A percentile compares a stretch with the other conserved stretches of the same genome.
These are phyloP conservation scores for Decapterus maruadsi DNA, from an alignment of 2,797 vertebrate species.

Conservation along the genomic window DNA sequence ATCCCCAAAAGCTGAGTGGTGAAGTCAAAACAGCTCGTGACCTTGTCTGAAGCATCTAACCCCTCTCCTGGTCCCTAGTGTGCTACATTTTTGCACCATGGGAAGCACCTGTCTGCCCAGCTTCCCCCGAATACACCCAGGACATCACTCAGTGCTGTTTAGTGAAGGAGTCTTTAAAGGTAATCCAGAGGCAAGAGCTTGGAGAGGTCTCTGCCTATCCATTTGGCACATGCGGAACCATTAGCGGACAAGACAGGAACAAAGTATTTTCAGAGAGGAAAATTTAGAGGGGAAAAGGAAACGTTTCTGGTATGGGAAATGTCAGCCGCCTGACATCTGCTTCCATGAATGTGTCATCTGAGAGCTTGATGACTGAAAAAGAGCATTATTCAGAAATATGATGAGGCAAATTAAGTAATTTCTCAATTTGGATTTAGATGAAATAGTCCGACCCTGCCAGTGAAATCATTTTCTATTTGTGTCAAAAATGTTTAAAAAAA, in stretches of 20 bases:
- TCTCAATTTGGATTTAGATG: constrained; percentile 11
- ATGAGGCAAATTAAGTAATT: constrained; percentile 15
- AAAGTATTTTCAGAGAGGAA: constrained; percentile 55
- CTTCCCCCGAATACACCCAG: constrained; percentile 66
- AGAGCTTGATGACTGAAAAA: constrained; percentile 38
- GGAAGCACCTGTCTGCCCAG: constrained; percentile 81
- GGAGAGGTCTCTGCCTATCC: constrained; percentile 40
- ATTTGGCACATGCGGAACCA: constrained; percentile 60
- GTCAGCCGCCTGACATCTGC: constrained; percentile 67
- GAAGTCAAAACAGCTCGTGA: constrained; percentile 84
- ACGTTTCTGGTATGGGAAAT: constrained; percentile 67
- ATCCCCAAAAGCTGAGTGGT: constrained; percentile 63
- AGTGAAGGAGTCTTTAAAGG: constrained; percentile 54
- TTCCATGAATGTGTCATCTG: constrained; percentile 41
- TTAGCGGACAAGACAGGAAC: constrained; percentile 58
- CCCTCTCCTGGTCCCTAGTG: constrained; percentile 62
- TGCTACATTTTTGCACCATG: constrained; percentile 54
- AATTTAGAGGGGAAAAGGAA: constrained; percentile 52
- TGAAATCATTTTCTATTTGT: constrained; percentile 10
- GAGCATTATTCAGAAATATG: constrained; percentile 31
- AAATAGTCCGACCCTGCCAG: not conserved
- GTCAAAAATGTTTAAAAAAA: constrained; percentile 3
- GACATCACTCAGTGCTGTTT: constrained; percentile 54
- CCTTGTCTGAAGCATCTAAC: constrained; percentile 77
- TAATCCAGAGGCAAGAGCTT: constrained; percentile 47